Evolutionary conservation across 2,113 vertebrate species (phyloP), one percentile per base, ranked within the genome.

Genomic region (Psittacula cyanocephala): DNA sequence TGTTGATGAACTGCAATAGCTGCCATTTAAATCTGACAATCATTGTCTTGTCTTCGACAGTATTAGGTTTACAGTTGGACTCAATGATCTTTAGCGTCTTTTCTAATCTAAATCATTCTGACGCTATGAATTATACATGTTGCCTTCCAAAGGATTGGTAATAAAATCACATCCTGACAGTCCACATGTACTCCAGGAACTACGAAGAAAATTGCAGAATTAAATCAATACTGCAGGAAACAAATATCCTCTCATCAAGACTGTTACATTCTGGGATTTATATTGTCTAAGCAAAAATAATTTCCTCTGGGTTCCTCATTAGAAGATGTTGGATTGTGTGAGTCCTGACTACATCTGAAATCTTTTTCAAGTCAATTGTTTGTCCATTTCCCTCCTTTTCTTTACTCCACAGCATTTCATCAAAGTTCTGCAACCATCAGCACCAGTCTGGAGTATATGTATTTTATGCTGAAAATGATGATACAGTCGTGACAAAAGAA

Each of bases 381-480:
- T 84, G 9, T 65, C 39, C 17, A 75, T 94, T 95, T 84, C 17
- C 19, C 15, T 46, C 9, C 33, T 81, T 89, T 64, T n/a, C 59
- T 95, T 95, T 98, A 88, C 78, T 96, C 77, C 62, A 90, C 95
- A 99, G 99, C 71, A 94, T 97, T 86, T 98, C 98, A 70, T 97
- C 97, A 1, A 96, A 93, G 71, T 96, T 98, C 72, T 99, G 98
- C 95, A 71, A 97, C 57, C 97, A 95, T 44, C 97, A 97, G n/a
- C 93, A 97, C 88, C 95, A 88, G 52, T 96, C 99, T 37, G 99
- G 99, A 47, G 95, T 98, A 59, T 99, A 99, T 52, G 85, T 98
- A 50, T 98, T 99, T 88, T 97, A 98, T 60, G 96, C 98, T 31
- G 97, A 98, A 96, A 99, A 98, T 81, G 98, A 97, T 77, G 97